Evolutionary conservation across 2,797 vertebrate species (phyloP), one percentile per base, ranked within the genome.

Genomic region (Sebastes variabilis): DNA sequence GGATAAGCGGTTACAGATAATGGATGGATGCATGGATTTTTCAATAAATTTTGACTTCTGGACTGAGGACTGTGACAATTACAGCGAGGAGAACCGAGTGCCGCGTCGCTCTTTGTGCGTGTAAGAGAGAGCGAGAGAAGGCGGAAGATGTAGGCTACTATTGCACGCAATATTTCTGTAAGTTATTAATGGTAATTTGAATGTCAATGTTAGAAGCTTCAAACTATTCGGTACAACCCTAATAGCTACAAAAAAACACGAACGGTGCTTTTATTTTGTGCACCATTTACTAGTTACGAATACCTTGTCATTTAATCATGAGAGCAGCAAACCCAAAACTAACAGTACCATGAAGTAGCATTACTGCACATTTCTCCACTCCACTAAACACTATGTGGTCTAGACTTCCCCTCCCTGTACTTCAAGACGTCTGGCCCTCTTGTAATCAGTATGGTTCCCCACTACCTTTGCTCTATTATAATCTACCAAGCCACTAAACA

Each of bases 401-500:
- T 60, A 69, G 34, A 81, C 11, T 16, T 73, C 38, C 8, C 49
- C 49, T 77, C 56, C 67, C 8, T 27, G 14, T 58, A 36, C 61
- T 46, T 66, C 0, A 61, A 56, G 25, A 72, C 3, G 13, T 76
- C 59, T 68, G 64, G 36, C 52, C 34, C 29, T 73, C 25, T 36
- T 36, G 58, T 25, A 64, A 72, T 83, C 66, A 13, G 24, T 25
- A 58, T 46, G 49, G 38, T 7, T 18, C 72, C 34, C 36, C 30
- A 49, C 38, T 62, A 64, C 27, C 18, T 12, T 42, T 49, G 32
- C 52, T 64, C 66, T 42, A 42, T 75, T 81, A 72, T 73, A 83
- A 81, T 75, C 72, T 55, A 79, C 70, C 66, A 58, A 70, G 72
- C 75, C 42, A n/a, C 67, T 74, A 73, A 84, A 86, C 32, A 75